Evolutionary conservation across 2,888 invertebrate species (phyloP).

Genomic region (Rhorus exstirpatorius): DNA sequence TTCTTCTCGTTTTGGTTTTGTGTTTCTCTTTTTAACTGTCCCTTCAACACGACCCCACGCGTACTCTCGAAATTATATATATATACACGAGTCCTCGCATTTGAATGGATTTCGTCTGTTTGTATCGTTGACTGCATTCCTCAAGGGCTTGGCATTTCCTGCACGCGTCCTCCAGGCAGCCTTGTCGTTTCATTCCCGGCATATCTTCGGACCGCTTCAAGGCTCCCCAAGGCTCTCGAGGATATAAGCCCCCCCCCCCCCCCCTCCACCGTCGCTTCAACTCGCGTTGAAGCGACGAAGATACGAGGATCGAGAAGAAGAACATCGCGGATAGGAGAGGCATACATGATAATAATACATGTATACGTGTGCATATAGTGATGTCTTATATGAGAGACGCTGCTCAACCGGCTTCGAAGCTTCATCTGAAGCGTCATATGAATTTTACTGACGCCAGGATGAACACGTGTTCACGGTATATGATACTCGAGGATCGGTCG

Average conservation of each 20-base stretch:
- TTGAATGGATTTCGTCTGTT: slow-evolving; percentile 81
- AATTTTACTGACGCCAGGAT: neutral
- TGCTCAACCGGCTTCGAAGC: slow-evolving; percentile 11
- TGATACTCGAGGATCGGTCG: neutral
- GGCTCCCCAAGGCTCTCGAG: neutral
- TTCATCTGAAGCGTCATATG: slow-evolving; percentile 3
- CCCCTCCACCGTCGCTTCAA: too few species aligned
- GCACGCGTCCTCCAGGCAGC: slow-evolving; percentile 82
- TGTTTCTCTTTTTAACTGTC: slow-evolving; percentile 1
- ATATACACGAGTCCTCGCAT: slow-evolving; percentile 65
- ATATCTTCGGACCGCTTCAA: slow-evolving; percentile 12
- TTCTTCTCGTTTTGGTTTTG: slow-evolving; percentile 8
- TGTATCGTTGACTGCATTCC: slow-evolving; percentile 83
- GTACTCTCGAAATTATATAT: neutral
- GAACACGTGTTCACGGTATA: neutral
- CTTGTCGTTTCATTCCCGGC: slow-evolving; percentile 73
- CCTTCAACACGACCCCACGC: neutral
- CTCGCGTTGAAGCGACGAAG: neutral
- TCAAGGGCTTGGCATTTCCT: slow-evolving; percentile 80
- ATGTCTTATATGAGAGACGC: slow-evolving; percentile 4
- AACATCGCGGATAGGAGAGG: slow-evolving; percentile 8
- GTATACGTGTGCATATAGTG: neutral
- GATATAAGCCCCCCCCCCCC: neutral
- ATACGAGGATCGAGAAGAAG: slow-evolving; percentile 31
- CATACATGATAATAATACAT: slow-evolving; percentile 9